Evolutionary conservation across 2,888 invertebrate genomes (phyloP), one percentile per base, ranked within the genome.

Genomic region (Chloroclysta siterata): DNA sequence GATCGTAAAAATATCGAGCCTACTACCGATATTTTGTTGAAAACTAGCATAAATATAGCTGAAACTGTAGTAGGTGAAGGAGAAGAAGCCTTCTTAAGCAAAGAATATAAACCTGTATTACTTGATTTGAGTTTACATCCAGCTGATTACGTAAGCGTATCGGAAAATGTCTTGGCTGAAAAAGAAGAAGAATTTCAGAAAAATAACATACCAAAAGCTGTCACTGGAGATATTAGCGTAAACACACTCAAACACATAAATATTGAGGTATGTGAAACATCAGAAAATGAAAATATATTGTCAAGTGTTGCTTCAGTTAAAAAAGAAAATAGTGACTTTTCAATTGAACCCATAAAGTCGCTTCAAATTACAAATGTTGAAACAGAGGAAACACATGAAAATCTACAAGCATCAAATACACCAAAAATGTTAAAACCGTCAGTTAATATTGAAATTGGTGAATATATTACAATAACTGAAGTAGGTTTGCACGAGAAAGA

Each of bases 381-480:
- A 63, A 77, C 84, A 50, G 91, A 90, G 72, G 94, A 94, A 76
- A 77, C 67, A 42, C 73, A 78, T 33, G 77, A 80, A 67, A 78
- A 84, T 42, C 72, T 85, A 8, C 62, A 63, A 22, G 7, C 65
- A 13, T n/a, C 42, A 10, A 68, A 72, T 14, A 76, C 72, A 60
- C 6, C 65, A 4, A 79, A 77, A 69, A 68, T 69, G 50, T 58
- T 65, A 8, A 72, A 68, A 39, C 72, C 83, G 14, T 66, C 59
- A 8, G 44, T 82, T n/a, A 81, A 78, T 56, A 60, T 87, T 57
- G 79, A 87, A 74, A 55, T 79, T 39, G 85, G 75, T 71, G 80
- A 84, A 77, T 91, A 95, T 75, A 70, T 95, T 44, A 89, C 94
- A 62, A 81, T 95, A 11, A 90, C 87, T 13, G 94, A 95, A 80